These are phyloP conservation scores for Lagorchestes hirsutus DNA, from an alignment of 2,797 vertebrate genomes.

Conservation along the genomic window DNA sequence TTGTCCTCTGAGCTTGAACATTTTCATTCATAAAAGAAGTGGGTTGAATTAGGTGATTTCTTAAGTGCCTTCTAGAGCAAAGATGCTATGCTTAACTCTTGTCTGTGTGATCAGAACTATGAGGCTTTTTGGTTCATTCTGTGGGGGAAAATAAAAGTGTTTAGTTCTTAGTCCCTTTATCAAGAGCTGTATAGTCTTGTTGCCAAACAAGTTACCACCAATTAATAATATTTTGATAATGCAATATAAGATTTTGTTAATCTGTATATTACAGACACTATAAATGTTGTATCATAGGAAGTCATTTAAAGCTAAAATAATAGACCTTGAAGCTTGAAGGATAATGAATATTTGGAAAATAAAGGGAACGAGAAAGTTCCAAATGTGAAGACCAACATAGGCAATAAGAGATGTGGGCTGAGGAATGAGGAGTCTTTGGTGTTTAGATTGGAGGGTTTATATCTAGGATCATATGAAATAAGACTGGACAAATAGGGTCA, in stretches of 20 bases:
- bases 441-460: neutral
- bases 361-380: neutral
- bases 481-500: neutral
- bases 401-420: neutral
- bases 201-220: neutral
- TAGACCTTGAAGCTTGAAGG: neutral
- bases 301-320: neutral
- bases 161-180: neutral
- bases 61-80: neutral
- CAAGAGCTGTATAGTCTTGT: neutral
- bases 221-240: neutral
- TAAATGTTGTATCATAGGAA: neutral
- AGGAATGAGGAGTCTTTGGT: neutral
- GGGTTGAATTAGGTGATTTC: neutral
- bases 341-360: neutral
- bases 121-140: neutral
- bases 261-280: neutral
- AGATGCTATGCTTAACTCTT: neutral
- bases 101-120: neutral
- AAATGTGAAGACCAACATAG: neutral
- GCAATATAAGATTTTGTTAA: neutral
- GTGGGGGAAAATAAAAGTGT: neutral
- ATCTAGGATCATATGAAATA: neutral
- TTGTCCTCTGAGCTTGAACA: neutral
- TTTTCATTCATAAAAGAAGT: neutral